Percentiles rank a stretch among this genome's conserved stretches.
Conservation (phyloP, 2,888 invertebrate species). For the Ethmia dodecea region DNA sequence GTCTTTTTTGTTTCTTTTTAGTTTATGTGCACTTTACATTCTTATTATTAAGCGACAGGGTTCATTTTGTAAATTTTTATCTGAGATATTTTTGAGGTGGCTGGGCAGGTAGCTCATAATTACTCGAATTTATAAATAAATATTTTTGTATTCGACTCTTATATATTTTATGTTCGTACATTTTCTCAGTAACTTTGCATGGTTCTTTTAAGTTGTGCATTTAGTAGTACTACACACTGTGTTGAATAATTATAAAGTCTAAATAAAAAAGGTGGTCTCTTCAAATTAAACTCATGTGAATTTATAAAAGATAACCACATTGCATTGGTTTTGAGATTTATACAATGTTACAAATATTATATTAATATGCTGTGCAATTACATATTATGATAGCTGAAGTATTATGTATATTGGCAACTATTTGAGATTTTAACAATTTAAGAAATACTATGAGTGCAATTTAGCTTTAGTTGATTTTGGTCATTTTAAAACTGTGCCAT, state of each 20-base stretch:
- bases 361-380: no score
- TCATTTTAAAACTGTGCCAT: constrained; percentile 54
- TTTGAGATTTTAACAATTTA: no score
- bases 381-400: no score
- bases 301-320: constrained; percentile 16
- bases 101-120: constrained; percentile 16
- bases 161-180: constrained; percentile 25
- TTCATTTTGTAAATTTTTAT: constrained; percentile 12
- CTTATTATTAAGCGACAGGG: constrained; percentile 15
- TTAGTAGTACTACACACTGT: constrained; percentile 3
- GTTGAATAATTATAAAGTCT: constrained; percentile 7
- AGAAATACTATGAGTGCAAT: constrained; percentile 45
- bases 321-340: constrained; percentile 23
- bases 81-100: constrained; percentile 15
- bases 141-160: constrained; percentile 12
- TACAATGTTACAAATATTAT: no score
- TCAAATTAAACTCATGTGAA: constrained; percentile 3
- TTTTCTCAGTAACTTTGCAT: constrained; percentile 21
- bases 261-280: constrained; percentile 14
- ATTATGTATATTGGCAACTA: no score
- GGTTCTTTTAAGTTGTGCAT: constrained; percentile 1
- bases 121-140: constrained; percentile 26
- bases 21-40: constrained; percentile 12
- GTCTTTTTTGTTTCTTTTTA: constrained; percentile 10
- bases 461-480: constrained; percentile 37